Conservation (phyloP, 2,888 invertebrate species). For the Pristionchus maxplancki region DNA sequence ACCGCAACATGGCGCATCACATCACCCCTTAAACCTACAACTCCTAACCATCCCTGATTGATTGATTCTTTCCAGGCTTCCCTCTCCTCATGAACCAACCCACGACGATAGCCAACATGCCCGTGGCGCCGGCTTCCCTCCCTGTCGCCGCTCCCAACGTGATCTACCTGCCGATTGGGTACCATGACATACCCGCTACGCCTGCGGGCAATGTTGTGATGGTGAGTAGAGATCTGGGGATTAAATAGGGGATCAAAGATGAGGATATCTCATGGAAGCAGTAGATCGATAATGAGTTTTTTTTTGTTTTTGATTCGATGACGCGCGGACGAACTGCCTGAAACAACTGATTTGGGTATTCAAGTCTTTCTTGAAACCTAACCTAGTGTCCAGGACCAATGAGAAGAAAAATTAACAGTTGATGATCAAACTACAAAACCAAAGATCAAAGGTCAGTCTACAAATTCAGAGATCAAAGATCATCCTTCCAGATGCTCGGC, state of each 20-base stretch:
- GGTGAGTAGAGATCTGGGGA: not conserved
- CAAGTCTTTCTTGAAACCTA: too few relatives aligned
- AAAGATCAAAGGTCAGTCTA: constrained; percentile 25
- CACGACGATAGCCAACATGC: not conserved
- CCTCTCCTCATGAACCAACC: not conserved
- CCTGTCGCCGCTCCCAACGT: constrained; percentile 4
- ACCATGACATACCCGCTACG: constrained; percentile 10
- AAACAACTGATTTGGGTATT: too few relatives aligned
- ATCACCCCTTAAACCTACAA: too few relatives aligned
- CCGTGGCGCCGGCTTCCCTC: not conserved
- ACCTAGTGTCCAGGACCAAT: not conserved
- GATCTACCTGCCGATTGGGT: constrained; percentile 48
- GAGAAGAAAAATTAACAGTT: not conserved
- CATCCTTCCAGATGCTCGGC: constrained; percentile 53
- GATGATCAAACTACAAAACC: not conserved
- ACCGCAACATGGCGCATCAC: too few relatives aligned
- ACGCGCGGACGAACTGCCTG: too few relatives aligned
- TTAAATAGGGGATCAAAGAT: too few relatives aligned
- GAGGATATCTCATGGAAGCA: too few relatives aligned
- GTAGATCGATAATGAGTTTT: too few relatives aligned
- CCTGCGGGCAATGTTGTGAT: not conserved
- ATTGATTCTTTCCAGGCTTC: too few relatives aligned
- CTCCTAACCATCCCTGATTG: too few relatives aligned
- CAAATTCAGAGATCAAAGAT: too few relatives aligned
- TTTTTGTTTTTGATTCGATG: too few relatives aligned